Base-by-base conservation (phyloP, 2,113 vertebrate species). In the Seriola rivoliana region DNA sequence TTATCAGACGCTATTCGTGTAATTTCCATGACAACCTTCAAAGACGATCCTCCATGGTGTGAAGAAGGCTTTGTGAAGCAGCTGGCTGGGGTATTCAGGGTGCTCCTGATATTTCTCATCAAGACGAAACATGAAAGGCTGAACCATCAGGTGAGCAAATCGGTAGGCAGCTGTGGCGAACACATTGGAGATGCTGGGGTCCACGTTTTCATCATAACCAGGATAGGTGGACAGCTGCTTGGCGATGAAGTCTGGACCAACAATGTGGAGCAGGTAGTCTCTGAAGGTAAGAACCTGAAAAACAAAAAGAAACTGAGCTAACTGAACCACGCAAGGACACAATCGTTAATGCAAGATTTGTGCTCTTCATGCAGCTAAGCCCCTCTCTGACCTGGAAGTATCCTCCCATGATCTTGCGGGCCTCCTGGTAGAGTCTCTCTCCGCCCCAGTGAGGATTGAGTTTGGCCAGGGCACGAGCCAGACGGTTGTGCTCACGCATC, bases 91-190 rank as follows among this genome's bases (percentile, higher is more conserved):
- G 44, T 67, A 93, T 0, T 46, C 5, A 0, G 8, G 29, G 13
- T 90, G 74, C 3, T 96, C 85, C 25, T 44, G 12, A 69, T 96
- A 98, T 0, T 80, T 66, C 54, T 94, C 90, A 86, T 97, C 8
- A 60, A 97, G 89, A 59, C 96, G 95, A 79, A 94, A 95, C 29
- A 96, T 91, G 34, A 93, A 88, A 0, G 96, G 96, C 21, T 97
- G 96, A 78, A 98, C 17, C 25, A 96, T 91, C 21, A 96, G 82
- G 32, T 98, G 97, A 14, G 93, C 96, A 2, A 97, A 98, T 48
- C 96, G 93, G 89, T 95, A 98, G 19, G 96, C 96, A 2, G 96
- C 95, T 16, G 97, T 97, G 10, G 94, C 89, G 65, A 98, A 99
- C 55, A 97, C 94, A 0, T 94, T 97, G 68, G 97, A 2, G 7